Base-by-base conservation (phyloP, 2,888 invertebrate genomes). In the Peribatodes rhomboidaria region DNA sequence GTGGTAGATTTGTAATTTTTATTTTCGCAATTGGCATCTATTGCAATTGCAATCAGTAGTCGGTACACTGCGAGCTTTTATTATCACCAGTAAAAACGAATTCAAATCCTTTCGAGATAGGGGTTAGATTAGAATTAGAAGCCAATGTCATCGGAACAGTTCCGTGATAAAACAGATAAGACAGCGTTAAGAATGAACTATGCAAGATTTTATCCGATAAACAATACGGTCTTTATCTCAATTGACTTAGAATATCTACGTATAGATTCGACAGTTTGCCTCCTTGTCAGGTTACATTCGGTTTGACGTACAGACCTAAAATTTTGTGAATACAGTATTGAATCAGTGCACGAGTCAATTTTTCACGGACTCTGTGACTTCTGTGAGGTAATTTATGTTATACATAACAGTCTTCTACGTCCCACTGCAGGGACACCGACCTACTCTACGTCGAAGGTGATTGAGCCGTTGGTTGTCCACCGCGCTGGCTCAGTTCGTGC, bases 161-260 rank as follows among this genome's bases (percentile, higher is more conserved):
- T 44, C 35, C 27, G 9, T 53, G 55, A 64, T 59, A 65, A 50
- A 55, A 44, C 20, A 10, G 64, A 60, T 55, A 55, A 50, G 14
- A 39, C 0, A 11, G 41, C 31, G 46, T 31, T 58, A 27, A 47
- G 35, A 41, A 64, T 35, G n/a, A 39, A 42, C 53, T 44, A 41
- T 18, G 16, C 18, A 16, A 50, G 55, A 41, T 63, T 10, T 44
- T 57, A 55, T 50, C 54, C 18, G 64, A 64, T 59, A 59, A 59
- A 49, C 35, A 42, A 37, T 61, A 31, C 16, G n/a, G 31, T 14
- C 18, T 54, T 61, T 55, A 61, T 55, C 49, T 61, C 56, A 52
- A 27, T 33, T 8, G 4, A 8, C 39, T 49, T 39, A 16, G 49
- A 31, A 41, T 31, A 56, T 35, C 11, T 56, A 57, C 49, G 44